phyloP scores from a whole-genome alignment of 1,140 invertebrate genomes.

The Eufriesea mexicana region DNA sequence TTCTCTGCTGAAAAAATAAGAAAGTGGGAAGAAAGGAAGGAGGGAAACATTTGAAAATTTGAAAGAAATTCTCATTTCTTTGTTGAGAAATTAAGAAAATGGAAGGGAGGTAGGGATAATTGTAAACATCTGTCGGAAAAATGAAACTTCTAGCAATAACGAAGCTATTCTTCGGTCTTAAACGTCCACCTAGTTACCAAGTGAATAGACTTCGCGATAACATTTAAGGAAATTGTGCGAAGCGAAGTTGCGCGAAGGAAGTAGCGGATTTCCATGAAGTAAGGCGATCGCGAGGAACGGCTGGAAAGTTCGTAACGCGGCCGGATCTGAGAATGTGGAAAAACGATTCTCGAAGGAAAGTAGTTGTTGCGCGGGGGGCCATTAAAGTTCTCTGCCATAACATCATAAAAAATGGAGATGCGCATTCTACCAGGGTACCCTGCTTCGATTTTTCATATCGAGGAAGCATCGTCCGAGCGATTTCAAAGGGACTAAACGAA shows the following conservation, averaged over 20 bases:
- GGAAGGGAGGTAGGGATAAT: not conserved
- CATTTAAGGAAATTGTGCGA: constrained; percentile 30
- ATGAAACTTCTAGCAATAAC: not conserved
- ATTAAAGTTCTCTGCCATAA: constrained; percentile 31
- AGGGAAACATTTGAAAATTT: no score
- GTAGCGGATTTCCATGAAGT: constrained; percentile 13
- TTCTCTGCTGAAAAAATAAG: no score
- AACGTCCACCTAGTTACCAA: not conserved
- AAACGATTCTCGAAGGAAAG: not conserved
- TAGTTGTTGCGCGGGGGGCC: not conserved
- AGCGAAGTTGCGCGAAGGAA: not conserved
- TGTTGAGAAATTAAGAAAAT: not conserved
- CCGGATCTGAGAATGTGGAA: not conserved
- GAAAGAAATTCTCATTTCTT: no score
- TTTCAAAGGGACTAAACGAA: not conserved
- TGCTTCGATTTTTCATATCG: not conserved
- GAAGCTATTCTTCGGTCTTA: not conserved
- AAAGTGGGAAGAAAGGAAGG: no score
- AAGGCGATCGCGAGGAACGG: not conserved
- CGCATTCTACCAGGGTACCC: not conserved
- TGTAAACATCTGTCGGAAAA: not conserved
- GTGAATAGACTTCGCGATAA: not conserved
- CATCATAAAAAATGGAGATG: not conserved
- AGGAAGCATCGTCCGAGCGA: not conserved
- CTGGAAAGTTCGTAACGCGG: not conserved